Percentiles rank a stretch among this genome's conserved stretches.
These are phyloP conservation scores for Gadopsis marmoratus DNA, from an alignment of 2,797 vertebrate genomes.

Conservation along the genomic window DNA sequence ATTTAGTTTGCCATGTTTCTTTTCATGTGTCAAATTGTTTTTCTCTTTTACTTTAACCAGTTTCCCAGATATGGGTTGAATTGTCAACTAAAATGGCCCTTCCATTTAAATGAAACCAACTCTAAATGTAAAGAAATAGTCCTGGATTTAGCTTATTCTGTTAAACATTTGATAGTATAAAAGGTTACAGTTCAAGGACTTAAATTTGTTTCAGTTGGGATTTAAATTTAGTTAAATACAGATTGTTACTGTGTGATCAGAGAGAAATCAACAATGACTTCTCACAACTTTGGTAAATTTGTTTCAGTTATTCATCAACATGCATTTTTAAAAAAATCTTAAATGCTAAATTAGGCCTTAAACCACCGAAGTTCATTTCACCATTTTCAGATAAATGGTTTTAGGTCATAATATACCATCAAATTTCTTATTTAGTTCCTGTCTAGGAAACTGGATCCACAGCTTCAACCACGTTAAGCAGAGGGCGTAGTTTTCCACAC, in stretches of 20 bases:
- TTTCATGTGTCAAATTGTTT: slow-evolving; percentile 43
- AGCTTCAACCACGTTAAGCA: slow-evolving; percentile 27
- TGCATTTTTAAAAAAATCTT: slow-evolving; percentile 16
- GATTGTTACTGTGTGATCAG: neutral
- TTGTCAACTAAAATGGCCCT: neutral
- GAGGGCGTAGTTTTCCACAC: slow-evolving; percentile 35
- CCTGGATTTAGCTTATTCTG: neutral
- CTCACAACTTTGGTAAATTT: neutral
- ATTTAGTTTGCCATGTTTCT: slow-evolving; percentile 37
- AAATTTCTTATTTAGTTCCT: neutral
- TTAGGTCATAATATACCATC: neutral
- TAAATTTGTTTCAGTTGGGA: neutral
- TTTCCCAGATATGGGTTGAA: slow-evolving; percentile 30
- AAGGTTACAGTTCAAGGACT: neutral
- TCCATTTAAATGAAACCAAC: slow-evolving; percentile 2
- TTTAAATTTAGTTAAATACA: neutral
- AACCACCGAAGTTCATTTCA: neutral
- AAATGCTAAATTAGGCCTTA: neutral
- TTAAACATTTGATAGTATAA: neutral
- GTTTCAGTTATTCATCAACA: neutral
- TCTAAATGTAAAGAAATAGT: neutral
- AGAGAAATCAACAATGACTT: neutral
- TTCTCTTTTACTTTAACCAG: slow-evolving; percentile 8
- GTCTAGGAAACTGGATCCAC: slow-evolving; percentile 37
- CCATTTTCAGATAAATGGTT: neutral